Percentiles rank a stretch among this genome's conserved stretches.
Evolutionary conservation across 2,113 vertebrate genomes (phyloP).

Genomic region (Edolisoma coerulescens): DNA sequence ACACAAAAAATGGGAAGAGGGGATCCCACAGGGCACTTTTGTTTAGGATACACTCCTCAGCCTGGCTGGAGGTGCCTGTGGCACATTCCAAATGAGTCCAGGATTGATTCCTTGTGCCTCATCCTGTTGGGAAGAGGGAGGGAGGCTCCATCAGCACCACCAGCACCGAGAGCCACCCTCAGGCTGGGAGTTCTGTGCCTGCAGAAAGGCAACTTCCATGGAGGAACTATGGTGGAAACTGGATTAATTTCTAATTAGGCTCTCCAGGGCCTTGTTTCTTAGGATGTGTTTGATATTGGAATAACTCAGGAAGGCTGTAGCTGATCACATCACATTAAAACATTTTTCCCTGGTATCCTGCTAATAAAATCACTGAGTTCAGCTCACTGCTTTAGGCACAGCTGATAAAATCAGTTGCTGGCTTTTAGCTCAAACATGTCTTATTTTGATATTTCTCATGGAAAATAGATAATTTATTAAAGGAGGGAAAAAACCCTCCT

Average conservation of each 20-base stretch:
- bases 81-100: fast-evolving
- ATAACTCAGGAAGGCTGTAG: neutral
- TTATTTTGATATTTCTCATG: neutral
- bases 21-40: neutral
- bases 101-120: neutral
- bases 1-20: neutral
- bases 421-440: fast-evolving
- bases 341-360: neutral
- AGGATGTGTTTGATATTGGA: neutral
- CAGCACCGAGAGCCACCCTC: neutral
- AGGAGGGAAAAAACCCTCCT: neutral
- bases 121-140: neutral
- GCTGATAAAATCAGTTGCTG: neutral
- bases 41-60: neutral
- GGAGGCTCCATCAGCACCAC: neutral
- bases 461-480: neutral
- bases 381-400: neutral
- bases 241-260: neutral
- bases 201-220: neutral
- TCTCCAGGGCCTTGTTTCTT: neutral
- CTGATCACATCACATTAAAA: neutral
- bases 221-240: neutral
- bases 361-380: neutral
- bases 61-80: neutral
- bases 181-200: neutral